Conservation (phyloP, 2,888 invertebrate genomes). For the Belgica antarctica region DNA sequence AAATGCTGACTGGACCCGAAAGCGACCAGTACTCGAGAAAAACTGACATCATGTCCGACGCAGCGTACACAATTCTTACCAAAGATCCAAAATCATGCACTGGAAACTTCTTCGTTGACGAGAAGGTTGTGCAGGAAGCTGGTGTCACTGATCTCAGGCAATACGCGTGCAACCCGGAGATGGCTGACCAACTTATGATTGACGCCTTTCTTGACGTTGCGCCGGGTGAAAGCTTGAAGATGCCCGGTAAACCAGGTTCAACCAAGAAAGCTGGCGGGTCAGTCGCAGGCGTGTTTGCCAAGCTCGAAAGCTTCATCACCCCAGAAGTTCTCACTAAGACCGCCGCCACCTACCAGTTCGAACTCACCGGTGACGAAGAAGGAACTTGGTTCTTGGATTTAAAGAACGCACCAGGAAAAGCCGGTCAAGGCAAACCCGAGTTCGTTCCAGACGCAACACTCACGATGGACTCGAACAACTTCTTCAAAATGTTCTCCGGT, state of each 20-base stretch:
- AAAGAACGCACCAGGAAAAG: conserved; percentile 77
- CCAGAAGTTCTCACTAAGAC: conserved; percentile 78
- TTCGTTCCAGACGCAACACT: conserved; percentile 73
- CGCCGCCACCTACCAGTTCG: conserved; percentile 82
- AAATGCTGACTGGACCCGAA: conserved; percentile 70
- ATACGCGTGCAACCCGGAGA: conserved; percentile 78
- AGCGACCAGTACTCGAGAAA: conserved; percentile 51
- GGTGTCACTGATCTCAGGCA: conserved; percentile 81
- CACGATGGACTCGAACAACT: conserved; percentile 76
- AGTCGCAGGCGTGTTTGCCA: conserved; percentile 67
- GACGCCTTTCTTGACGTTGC: conserved; percentile 86
- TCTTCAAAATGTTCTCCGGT: conserved; percentile 77
- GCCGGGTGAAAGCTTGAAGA: conserved; percentile 44
- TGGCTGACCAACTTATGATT: conserved; percentile 67
- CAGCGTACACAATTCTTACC: conserved; percentile 52
- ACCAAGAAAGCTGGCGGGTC: too few relatives aligned
- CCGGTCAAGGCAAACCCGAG: conserved; percentile 74
- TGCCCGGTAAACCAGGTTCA: conserved; percentile 46
- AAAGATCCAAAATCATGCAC: conserved; percentile 75
- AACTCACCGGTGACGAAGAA: conserved; percentile 71
- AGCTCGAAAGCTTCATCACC: conserved; percentile 68
- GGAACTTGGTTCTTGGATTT: conserved; percentile 84
- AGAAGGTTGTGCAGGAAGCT: conserved; percentile 73
- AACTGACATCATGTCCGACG: conserved; percentile 54
- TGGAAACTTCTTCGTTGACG: conserved; percentile 91